phyloP scores from a whole-genome alignment of 1,140 invertebrate genomes.

The Drosophila serrata region DNA sequence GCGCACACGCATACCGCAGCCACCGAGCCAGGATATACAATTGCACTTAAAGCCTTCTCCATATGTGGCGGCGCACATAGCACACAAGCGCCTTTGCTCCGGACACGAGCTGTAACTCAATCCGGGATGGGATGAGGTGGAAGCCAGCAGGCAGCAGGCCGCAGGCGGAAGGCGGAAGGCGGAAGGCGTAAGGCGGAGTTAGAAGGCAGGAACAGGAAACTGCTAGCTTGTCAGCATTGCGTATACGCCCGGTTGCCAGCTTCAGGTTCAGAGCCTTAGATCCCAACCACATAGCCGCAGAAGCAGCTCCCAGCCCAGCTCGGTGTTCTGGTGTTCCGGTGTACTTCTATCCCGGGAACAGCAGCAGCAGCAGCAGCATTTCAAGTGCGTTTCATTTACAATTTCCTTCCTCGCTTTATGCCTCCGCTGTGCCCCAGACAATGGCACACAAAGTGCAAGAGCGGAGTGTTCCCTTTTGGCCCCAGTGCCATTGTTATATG shows the following conservation, averaged over 20 bases:
- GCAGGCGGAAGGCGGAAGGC: not conserved
- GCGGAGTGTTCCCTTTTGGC: slow-evolving; percentile 56
- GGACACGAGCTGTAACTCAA: slow-evolving; percentile 57
- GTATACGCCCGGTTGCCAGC: slow-evolving; percentile 32
- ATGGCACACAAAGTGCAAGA: slow-evolving; percentile 52
- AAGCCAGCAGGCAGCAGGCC: not conserved
- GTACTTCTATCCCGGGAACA: slow-evolving; percentile 27
- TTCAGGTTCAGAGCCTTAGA: slow-evolving; percentile 13
- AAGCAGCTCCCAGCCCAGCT: slow-evolving; percentile 9
- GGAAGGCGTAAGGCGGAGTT: not conserved
- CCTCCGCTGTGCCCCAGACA: slow-evolving; percentile 64
- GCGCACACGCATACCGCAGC: slow-evolving; percentile 63
- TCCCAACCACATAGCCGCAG: slow-evolving; percentile 15
- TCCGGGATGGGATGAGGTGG: slow-evolving; percentile 12
- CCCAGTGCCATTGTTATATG: slow-evolving; percentile 76
- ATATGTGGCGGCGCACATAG: slow-evolving; percentile 65
- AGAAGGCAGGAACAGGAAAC: slow-evolving; percentile 7
- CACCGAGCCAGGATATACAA: slow-evolving; percentile 75
- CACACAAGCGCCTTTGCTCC: slow-evolving; percentile 69
- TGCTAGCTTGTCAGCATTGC: slow-evolving; percentile 37
- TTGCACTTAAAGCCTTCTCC: slow-evolving; percentile 78
- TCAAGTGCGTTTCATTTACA: slow-evolving; percentile 82
- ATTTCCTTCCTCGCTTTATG: slow-evolving; percentile 75
- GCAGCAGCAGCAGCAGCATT: slow-evolving; percentile 70
- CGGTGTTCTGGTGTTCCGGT: not conserved